Conservation (phyloP, 2,888 invertebrate genomes). For the Portevinia maculata region DNA sequence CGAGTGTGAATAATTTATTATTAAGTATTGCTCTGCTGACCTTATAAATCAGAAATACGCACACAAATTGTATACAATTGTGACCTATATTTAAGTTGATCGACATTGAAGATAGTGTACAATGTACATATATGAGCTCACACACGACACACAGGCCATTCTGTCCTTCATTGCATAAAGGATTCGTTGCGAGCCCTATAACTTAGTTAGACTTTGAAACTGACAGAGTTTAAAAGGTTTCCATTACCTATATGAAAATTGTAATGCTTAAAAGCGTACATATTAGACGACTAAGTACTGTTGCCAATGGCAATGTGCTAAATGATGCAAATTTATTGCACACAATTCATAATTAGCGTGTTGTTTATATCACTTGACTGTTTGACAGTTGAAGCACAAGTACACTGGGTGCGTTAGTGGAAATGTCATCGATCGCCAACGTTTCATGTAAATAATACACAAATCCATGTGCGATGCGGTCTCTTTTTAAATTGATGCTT, state of each 20-base stretch:
- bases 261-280: not conserved
- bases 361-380: conserved; percentile 21
- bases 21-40: conserved; percentile 20
- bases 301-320: conserved; percentile 37
- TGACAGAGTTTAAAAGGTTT: not conserved
- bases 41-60: conserved; percentile 23
- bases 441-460: not conserved
- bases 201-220: conserved; percentile 19
- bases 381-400: conserved; percentile 2
- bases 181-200: conserved; percentile 4
- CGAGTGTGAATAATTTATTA: conserved; percentile 31
- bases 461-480: not conserved
- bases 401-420: conserved; percentile 19
- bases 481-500: not conserved
- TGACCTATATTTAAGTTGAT: conserved; percentile 10
- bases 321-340: conserved; percentile 56
- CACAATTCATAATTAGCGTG: conserved; percentile 31
- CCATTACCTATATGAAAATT: not conserved
- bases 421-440: conserved; percentile 48
- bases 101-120: not conserved
- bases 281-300: conserved; percentile 17
- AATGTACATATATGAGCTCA: no score
- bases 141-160: not conserved
- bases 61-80: not conserved
- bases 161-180: not conserved